Base-by-base conservation (phyloP, 2,797 vertebrate species). In the Myripristis jacobus region DNA sequence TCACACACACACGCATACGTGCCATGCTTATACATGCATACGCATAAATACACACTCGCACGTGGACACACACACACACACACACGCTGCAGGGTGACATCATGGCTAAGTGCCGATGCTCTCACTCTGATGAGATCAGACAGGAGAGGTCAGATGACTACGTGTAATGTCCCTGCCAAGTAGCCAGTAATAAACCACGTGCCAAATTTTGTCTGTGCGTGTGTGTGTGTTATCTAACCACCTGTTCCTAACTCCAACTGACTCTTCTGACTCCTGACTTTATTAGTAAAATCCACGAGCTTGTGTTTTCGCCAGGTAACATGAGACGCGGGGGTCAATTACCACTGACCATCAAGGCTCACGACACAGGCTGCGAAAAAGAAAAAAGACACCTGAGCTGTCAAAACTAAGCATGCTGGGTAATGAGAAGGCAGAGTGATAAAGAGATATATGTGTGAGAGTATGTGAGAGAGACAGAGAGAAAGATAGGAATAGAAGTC, bases 81-180 rank as follows among this genome's bases (percentile, higher is more conserved):
- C 29, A 47, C 56, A 24, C 9, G 9, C 65, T 76, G 66, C 22
- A 41, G 73, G 81, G 44, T 63, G 83, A 78, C 57, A 62, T 44
- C 57, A 62, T 44, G 44, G 68, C 13, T 27, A 70, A 67, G 75
- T 75, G 81, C 31, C 81, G 83, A 58, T 52, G 81, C 54, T 64
- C 41, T 80, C 63, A 54, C 50, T 41, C 54, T 89, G 76, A 87
- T 81, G 57, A 78, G 79, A 79, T 55, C 73, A 79, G 79, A 90
- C 87, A 85, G 15, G 61, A 67, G 73, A 82, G 84, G 83, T 87
- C 83, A 75, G 18, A 9, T 36, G 38, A 61, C 65, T 57, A 55
- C 51, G 75, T 52, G 36, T 83, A 67, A 73, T 71, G 73, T 75
- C 46, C 16, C 65, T 27, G 25, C 29, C 51, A 48, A 62, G 53